A percentile compares a stretch with the other conserved stretches of the same genome.
Evolutionary conservation across 2,113 vertebrate species (phyloP).

Genomic region (Catagonus wagneri): DNA sequence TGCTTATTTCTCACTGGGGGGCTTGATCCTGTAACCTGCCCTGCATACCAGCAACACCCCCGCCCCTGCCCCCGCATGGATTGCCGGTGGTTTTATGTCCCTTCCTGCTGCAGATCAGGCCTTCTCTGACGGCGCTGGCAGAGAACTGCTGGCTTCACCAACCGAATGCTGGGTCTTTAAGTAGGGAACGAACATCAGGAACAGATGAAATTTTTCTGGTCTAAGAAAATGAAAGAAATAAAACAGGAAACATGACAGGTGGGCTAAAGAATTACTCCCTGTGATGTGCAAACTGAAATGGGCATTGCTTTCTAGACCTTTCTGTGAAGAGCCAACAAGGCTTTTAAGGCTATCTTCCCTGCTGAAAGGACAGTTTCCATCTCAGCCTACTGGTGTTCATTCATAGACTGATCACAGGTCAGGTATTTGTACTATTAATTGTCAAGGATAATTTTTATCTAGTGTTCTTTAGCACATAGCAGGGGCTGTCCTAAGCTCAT

Average conservation of each 20-base stretch:
- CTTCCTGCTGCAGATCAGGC: background rate
- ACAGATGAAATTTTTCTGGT: constrained; percentile 61
- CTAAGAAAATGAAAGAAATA: constrained; percentile 66
- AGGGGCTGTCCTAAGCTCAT: background rate
- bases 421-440: background rate
- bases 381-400: background rate
- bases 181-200: constrained; percentile 44
- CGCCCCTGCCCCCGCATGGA: background rate
- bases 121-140: background rate
- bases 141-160: constrained; percentile 27
- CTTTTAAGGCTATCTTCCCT: background rate
- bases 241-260: constrained; percentile 21
- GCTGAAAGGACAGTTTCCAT: background rate
- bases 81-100: background rate
- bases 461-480: background rate
- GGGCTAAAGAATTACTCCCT: constrained; percentile 31
- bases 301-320: constrained; percentile 50
- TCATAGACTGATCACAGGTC: background rate
- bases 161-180: constrained; percentile 57
- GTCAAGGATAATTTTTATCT: background rate
- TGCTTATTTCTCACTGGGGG: background rate
- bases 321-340: background rate
- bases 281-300: constrained; percentile 9
- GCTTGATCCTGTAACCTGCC: background rate
- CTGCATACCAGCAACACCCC: background rate